phyloP scores from a whole-genome alignment of 2,797 vertebrate genomes.

The Helicolenus hilgendorfi region DNA sequence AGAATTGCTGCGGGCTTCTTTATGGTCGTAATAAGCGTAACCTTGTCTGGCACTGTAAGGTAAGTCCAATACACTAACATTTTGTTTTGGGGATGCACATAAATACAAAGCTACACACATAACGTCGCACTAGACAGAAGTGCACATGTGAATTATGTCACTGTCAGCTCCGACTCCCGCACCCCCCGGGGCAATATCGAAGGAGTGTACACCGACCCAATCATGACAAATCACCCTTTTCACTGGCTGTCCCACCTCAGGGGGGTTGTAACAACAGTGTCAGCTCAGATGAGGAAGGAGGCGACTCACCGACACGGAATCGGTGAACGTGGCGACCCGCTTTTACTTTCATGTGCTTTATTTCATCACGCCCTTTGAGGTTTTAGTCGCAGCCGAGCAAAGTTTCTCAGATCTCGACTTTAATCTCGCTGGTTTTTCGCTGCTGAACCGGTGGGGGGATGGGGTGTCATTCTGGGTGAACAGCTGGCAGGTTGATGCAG shows the following conservation, averaged over 20 bases:
- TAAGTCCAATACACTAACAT: slow-evolving; percentile 12
- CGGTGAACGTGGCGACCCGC: neutral
- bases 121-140: neutral
- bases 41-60: slow-evolving; percentile 37
- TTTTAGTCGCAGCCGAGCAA: neutral
- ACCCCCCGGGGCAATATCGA: slow-evolving; percentile 15
- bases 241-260: slow-evolving; percentile 40
- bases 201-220: slow-evolving; percentile 36
- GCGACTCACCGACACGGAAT: slow-evolving; percentile 21
- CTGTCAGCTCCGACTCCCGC: slow-evolving; percentile 28
- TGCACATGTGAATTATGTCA: slow-evolving; percentile 33
- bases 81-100: neutral
- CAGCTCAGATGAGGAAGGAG: slow-evolving; percentile 51
- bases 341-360: slow-evolving; percentile 51
- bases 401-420: slow-evolving; percentile 30
- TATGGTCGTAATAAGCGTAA: slow-evolving; percentile 58
- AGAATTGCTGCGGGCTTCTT: slow-evolving; percentile 47
- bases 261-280: slow-evolving; percentile 53
- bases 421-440: slow-evolving; percentile 24
- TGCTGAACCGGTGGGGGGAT: neutral
- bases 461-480: neutral
- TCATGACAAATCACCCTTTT: slow-evolving; percentile 67
- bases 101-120: neutral
- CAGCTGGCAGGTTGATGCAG: neutral
- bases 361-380: slow-evolving; percentile 27